Percentiles rank a stretch among this genome's conserved stretches.
Conservation (phyloP, 2,888 invertebrate genomes). For the Gymnoscelis rufifasciata region DNA sequence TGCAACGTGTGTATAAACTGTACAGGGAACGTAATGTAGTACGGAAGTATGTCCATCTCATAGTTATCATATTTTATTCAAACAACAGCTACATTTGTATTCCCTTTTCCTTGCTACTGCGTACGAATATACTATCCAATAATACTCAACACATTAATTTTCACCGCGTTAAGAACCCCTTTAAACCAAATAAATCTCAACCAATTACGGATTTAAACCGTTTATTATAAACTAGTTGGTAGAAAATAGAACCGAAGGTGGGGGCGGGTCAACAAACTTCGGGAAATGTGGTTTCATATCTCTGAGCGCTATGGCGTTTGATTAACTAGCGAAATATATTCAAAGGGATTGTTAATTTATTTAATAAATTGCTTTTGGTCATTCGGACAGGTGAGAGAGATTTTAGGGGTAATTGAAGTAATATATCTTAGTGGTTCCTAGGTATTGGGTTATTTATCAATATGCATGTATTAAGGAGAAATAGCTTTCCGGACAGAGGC, state of each 20-base stretch:
- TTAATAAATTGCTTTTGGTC: conserved; percentile 5
- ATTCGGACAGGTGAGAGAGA: not conserved
- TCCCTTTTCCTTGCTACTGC: too few species aligned
- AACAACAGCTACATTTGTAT: too few species aligned
- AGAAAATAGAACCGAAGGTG: conserved; percentile 40
- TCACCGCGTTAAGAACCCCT: not conserved
- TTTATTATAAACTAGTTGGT: conserved; percentile 29
- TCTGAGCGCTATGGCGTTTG: conserved; percentile 18
- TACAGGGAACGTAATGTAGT: too few species aligned
- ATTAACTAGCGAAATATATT: conserved; percentile 13
- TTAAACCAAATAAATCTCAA: conserved; percentile 10
- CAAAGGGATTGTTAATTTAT: conserved; percentile 11
- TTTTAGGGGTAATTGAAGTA: not conserved
- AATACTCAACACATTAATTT: too few species aligned
- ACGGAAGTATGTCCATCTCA: too few species aligned
- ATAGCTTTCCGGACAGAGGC: too few species aligned
- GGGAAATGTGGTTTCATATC: conserved; percentile 32
- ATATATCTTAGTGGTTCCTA: too few species aligned
- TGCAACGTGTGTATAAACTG: too few species aligned
- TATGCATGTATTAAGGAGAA: too few species aligned
- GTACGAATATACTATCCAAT: too few species aligned
- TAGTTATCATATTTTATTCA: too few species aligned
- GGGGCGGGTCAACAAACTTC: conserved; percentile 37
- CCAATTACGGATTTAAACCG: conserved; percentile 6
- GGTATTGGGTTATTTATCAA: too few species aligned